Evolutionary conservation across 2,888 invertebrate species (phyloP).

Genomic region (Pyrocoelia pectoralis): DNA sequence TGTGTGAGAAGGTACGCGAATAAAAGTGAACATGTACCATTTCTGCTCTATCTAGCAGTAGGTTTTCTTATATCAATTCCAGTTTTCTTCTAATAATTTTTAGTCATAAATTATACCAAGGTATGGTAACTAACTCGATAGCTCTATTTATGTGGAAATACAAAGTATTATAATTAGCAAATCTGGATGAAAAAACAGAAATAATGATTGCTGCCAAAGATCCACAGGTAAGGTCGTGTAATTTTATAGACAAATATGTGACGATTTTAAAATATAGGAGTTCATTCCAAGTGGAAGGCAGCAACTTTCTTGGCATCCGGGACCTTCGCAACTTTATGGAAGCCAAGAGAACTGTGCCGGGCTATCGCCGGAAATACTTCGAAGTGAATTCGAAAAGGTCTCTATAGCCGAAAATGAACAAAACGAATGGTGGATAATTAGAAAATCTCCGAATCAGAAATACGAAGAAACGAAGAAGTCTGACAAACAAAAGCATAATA

Average conservation of each 20-base stretch:
- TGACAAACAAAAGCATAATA: conserved; percentile 33
- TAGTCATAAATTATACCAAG: no score
- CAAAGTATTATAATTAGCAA: conserved; percentile 63
- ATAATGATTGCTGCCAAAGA: conserved; percentile 91
- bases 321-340: conserved; percentile 62
- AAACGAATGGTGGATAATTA: conserved; percentile 66
- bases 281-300: conserved; percentile 89
- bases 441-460: conserved; percentile 62
- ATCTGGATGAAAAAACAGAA: conserved; percentile 88
- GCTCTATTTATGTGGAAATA: conserved; percentile 46
- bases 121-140: no score
- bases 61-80: no score
- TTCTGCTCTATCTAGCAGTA: no score
- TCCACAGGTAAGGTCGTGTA: conserved; percentile 72
- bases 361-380: conserved; percentile 65
- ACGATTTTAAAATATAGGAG: conserved; percentile 67
- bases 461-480: conserved; percentile 2
- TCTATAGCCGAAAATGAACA: conserved; percentile 70
- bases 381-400: conserved; percentile 79
- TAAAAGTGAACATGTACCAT: no score
- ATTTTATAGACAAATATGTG: conserved; percentile 9
- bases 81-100: no score
- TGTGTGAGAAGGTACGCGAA: no score
- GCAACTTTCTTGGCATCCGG: conserved; percentile 79
- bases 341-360: conserved; percentile 29